Conservation (phyloP, 2,113 vertebrate species). For the Heterocephalus glaber region DNA sequence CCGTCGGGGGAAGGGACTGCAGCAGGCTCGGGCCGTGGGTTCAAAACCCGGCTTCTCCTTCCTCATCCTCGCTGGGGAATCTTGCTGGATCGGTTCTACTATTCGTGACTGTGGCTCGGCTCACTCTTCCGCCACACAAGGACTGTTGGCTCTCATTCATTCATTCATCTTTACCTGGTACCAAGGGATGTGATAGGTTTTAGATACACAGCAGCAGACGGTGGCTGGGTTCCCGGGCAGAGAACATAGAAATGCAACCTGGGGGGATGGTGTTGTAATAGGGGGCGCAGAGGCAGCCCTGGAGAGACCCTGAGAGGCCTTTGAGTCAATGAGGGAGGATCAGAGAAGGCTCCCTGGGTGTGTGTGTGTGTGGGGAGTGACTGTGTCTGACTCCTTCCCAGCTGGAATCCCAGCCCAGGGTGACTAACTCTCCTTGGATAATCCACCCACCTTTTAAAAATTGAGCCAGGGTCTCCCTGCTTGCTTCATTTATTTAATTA, state of each 20-base stretch:
- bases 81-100: background rate
- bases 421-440: background rate
- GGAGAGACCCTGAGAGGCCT: background rate
- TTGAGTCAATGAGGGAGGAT: background rate
- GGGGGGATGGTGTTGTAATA: background rate
- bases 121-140: background rate
- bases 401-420: background rate
- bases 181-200: background rate
- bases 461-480: background rate
- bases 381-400: background rate
- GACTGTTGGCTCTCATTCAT: background rate
- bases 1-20: fast-evolving
- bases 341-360: background rate
- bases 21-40: background rate
- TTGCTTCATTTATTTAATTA: background rate
- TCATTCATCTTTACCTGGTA: background rate
- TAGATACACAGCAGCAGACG: background rate
- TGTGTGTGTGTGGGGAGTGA: too few relatives aligned
- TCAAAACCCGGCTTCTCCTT: background rate
- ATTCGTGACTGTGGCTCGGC: background rate
- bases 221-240: fast-evolving
- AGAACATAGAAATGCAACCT: fast-evolving
- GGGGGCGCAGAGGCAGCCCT: background rate
- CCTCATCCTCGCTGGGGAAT: background rate
- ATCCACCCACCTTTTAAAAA: background rate